Conservation (phyloP, 1,140 invertebrate genomes). For the Zaprionus africanus region DNA sequence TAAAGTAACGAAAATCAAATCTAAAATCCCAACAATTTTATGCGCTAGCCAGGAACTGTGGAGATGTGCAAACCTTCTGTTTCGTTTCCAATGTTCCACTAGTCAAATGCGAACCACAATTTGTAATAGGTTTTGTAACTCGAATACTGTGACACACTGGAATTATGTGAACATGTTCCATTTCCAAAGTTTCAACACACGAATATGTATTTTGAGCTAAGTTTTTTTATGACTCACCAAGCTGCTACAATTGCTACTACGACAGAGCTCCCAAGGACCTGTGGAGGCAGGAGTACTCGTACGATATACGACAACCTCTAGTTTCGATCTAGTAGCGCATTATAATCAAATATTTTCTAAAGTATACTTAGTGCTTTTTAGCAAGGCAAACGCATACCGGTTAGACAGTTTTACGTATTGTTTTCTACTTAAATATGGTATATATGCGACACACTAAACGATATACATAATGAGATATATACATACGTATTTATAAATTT, state of each 20-base stretch:
- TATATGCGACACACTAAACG: constrained; percentile 25
- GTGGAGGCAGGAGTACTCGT: background rate
- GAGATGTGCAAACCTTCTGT: background rate
- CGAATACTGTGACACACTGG: background rate
- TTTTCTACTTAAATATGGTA: constrained; percentile 54
- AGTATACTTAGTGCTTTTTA: constrained; percentile 22
- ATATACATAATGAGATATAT: constrained; percentile 44
- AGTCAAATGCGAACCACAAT: background rate
- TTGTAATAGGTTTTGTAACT: constrained; percentile 3
- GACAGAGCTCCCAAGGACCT: constrained; percentile 5
- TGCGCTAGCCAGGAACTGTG: background rate
- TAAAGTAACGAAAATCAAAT: background rate
- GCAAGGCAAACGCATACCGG: constrained; percentile 57
- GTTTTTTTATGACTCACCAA: constrained; percentile 39
- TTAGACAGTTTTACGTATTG: constrained; percentile 53
- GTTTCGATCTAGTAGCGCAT: constrained; percentile 6
- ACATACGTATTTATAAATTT: constrained; percentile 45
- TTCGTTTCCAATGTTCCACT: background rate
- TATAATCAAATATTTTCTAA: constrained; percentile 3
- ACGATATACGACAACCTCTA: background rate
- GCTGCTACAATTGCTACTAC: constrained; percentile 13
- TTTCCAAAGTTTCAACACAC: constrained; percentile 22
- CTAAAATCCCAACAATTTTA: constrained; percentile 8
- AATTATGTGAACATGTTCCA: constrained; percentile 33
- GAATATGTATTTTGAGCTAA: constrained; percentile 29